Conservation (phyloP, 1,140 invertebrate species). For the Diorhabda sublineata region DNA sequence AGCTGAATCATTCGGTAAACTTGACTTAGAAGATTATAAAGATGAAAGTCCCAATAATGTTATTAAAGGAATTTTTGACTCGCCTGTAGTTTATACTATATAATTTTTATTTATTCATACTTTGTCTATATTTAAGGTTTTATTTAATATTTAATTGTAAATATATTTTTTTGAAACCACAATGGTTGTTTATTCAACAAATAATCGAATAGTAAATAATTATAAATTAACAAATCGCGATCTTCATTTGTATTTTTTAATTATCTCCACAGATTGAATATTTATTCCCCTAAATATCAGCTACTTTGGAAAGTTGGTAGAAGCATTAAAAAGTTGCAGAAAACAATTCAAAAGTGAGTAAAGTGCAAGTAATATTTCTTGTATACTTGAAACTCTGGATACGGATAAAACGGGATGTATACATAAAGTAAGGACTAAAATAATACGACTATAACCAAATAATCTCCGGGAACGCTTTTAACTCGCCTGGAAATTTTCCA, state of each 20-base stretch:
- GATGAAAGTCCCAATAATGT: not conserved
- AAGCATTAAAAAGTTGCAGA: not conserved
- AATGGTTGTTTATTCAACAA: no score
- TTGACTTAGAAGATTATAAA: not conserved
- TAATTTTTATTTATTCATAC: not conserved
- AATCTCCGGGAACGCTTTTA: constrained; percentile 26
- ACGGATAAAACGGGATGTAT: constrained; percentile 7
- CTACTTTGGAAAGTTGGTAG: no score
- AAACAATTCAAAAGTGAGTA: not conserved
- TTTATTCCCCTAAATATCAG: no score
- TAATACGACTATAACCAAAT: constrained; percentile 23
- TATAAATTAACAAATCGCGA: no score
- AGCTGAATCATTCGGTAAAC: constrained; percentile 15
- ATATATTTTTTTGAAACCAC: no score
- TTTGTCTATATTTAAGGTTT: no score
- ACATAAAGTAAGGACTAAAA: constrained; percentile 6
- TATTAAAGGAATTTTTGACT: constrained; percentile 7
- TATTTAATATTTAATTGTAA: no score
- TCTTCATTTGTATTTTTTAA: no score
- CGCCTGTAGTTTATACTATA: constrained; percentile 17
- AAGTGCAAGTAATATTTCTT: not conserved
- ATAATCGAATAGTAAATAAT: no score
- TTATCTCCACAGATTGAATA: no score
- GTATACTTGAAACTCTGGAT: not conserved
- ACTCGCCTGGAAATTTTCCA: constrained; percentile 25